Evolutionary conservation across 2,888 invertebrate species (phyloP).

Genomic region (Apeira syringaria): DNA sequence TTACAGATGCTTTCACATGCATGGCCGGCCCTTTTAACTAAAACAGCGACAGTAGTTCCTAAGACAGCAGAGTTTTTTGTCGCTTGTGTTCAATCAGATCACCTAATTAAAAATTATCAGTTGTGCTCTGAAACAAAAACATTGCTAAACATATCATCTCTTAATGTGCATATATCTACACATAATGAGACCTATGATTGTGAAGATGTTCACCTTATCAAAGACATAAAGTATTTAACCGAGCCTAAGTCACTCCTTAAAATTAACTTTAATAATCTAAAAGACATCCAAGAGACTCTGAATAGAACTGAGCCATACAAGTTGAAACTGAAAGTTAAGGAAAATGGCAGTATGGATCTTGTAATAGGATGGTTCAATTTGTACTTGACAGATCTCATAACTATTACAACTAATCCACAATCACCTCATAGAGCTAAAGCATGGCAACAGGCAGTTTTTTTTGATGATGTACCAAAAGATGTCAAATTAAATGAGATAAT

Average conservation of each 20-base stretch:
- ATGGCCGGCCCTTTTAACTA: constrained; percentile 83
- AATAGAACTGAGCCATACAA: constrained; percentile 57
- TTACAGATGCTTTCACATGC: constrained; percentile 87
- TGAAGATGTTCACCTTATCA: constrained; percentile 84
- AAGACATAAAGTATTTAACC: constrained; percentile 83
- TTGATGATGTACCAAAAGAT: constrained; percentile 68
- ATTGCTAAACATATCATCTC: constrained; percentile 47
- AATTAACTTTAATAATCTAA: constrained; percentile 85
- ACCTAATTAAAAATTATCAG: constrained; percentile 75
- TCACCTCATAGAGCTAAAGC: constrained; percentile 78
- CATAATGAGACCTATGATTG: constrained; percentile 86
- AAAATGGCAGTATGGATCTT: constrained; percentile 84
- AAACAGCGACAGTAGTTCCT: constrained; percentile 83
- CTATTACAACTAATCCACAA: constrained; percentile 85
- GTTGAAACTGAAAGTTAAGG: constrained; percentile 57
- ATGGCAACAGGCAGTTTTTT: constrained; percentile 92
- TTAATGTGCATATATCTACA: constrained; percentile 42
- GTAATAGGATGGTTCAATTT: constrained; percentile 90
- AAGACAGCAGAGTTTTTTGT: constrained; percentile 85
- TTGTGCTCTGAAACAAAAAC: constrained; percentile 47
- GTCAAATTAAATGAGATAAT: constrained; percentile 52
- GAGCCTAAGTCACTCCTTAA: constrained; percentile 79
- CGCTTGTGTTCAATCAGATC: constrained; percentile 83
- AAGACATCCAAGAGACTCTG: constrained; percentile 69
- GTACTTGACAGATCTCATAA: constrained; percentile 84